phyloP scores from a whole-genome alignment of 2,888 invertebrate genomes.

The Escarpia spicata region DNA sequence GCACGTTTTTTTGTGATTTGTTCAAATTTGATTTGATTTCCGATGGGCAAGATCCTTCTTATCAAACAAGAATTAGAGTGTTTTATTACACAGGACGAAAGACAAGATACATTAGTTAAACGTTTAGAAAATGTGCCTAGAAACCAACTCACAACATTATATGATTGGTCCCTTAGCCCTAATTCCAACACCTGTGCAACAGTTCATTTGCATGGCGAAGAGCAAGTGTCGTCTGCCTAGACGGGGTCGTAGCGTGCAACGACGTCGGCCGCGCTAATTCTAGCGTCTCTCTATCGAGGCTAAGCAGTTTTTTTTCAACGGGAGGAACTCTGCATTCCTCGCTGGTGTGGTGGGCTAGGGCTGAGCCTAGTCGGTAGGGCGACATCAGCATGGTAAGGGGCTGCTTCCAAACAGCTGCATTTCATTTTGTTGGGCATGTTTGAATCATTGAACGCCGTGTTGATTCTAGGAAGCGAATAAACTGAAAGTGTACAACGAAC shows the following conservation, averaged over 20 bases:
- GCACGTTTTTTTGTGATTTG: neutral
- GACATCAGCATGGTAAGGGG: neutral
- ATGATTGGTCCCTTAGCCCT: neutral
- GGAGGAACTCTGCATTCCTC: neutral
- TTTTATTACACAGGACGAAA: neutral
- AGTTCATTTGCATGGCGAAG: neutral
- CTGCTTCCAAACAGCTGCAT: neutral
- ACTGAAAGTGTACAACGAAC: neutral
- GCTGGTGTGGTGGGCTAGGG: neutral
- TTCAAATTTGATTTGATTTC: neutral
- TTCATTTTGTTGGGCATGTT: neutral
- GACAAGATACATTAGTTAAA: neutral
- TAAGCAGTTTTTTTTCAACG: neutral
- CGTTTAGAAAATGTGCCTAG: neutral
- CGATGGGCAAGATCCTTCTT: neutral
- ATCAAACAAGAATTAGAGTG: neutral
- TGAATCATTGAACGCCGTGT: neutral
- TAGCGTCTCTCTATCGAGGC: neutral
- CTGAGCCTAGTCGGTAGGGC: neutral
- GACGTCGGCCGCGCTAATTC: neutral
- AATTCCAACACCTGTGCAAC: neutral
- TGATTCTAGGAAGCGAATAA: neutral
- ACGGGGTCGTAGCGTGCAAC: neutral
- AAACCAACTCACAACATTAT: neutral
- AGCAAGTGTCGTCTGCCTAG: neutral